Base-by-base conservation (phyloP, 2,888 invertebrate species). In the Resseliella maxima region DNA sequence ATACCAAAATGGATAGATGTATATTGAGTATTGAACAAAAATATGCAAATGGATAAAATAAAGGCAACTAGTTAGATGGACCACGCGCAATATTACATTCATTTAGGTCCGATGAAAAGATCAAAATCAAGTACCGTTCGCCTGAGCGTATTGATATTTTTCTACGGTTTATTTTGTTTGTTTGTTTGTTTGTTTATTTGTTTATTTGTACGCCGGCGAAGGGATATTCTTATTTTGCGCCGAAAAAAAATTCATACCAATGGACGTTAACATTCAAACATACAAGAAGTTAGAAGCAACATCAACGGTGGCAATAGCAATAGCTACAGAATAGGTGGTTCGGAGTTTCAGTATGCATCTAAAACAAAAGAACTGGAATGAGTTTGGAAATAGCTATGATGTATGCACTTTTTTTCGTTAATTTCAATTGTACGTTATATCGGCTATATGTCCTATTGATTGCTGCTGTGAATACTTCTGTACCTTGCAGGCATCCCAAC, bases 261-360 rank as follows among this genome's bases (percentile, higher is more conserved):
- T 59, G 18, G 59, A n/a, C n/a, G n/a, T n/a, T n/a, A n/a, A n/a
- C 59, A 59, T 59, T n/a, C 59, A 59, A 24, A 59, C 59, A 59
- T 24, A 27, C 59, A 59, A 50, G n/a, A 12, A 50, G 15, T 50
- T n/a, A 24, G 24, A 3, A 24, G n/a, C 6, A 24, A 59, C 6
- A n/a, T n/a, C n/a, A 24, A 24, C 5, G 59, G n/a, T 27, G 27
- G 24, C 6, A 24, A 24, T 59, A 12, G 27, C 12, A 27, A 18
- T 24, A 24, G 59, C 2, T 8, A 35, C 31, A 15, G 72, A 6
- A 35, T 31, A 15, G 72, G 2, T n/a, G 72, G 72, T 59, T 72
- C n/a, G n/a, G n/a, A n/a, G n/a, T n/a, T 72, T 35, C 31, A 72
- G 72, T 35, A 72, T 72, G n/a, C 72, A 72, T 72, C 72, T 72